Evolutionary conservation across 2,113 vertebrate species (phyloP), one percentile per base, ranked within the genome.

Genomic region (Sialia sialis): DNA sequence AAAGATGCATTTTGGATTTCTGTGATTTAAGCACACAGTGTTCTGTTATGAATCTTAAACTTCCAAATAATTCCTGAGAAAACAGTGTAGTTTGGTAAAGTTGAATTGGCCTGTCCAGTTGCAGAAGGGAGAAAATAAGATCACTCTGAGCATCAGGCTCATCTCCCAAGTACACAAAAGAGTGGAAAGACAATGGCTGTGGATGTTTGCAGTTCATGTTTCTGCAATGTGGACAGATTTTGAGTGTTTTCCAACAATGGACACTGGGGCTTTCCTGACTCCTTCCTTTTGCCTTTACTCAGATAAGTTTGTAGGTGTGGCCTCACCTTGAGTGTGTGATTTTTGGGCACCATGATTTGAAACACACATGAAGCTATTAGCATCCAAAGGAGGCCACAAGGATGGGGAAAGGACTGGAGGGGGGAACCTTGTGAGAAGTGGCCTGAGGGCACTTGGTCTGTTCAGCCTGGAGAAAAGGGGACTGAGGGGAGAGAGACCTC

Each of bases 181-280:
- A 27, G 9, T 1, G 34, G 44, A 3, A 48, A n/a, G 72, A 52
- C 13, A 5, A 2, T 4, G 22, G 3, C 73, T 54, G 66, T 43
- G 13, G 52, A 0, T 39, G 2, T 14, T 76, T 32, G 72, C 41
- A 19, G 34, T 10, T 14, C 11, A 0, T 0, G 0, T 1, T 55
- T 43, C 10, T 41, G 60, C 75, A 6, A 0, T 0, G 16, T 8
- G 81, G 5, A 7, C 9, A 0, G 0, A 23, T 41, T 39, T 22
- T 22, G 55, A 56, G 1, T 18, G 41, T 19, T 84, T 44, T 36
- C 44, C 49, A 13, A 0, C 14, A 3, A 2, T 0, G 3, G 51
- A 60, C 26, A 16, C 2, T 20, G 32, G 8, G 5, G 16, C 85
- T 43, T 58, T 7, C 64, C 54, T 15, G 46, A 8, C 74, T 34